Percentiles rank a stretch among this genome's conserved stretches.
phyloP scores from a whole-genome alignment of 2,888 invertebrate species.

The Hyppa rectilinea region DNA sequence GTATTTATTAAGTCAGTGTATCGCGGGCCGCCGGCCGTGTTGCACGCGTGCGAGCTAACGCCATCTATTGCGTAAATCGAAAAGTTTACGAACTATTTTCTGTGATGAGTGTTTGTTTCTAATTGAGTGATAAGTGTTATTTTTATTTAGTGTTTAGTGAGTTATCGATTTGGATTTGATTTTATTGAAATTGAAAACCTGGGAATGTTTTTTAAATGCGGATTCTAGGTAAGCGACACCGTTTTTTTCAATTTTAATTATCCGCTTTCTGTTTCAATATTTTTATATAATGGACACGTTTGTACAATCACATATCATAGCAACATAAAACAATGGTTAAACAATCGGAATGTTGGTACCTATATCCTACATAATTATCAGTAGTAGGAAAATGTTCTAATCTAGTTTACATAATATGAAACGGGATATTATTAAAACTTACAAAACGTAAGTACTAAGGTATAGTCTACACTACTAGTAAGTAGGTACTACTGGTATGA shows the following conservation, averaged over 20 bases:
- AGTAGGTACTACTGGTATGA: background rate
- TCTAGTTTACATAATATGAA: background rate
- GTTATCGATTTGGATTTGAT: conserved; percentile 33
- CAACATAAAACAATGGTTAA: background rate
- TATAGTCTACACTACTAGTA: too few species aligned
- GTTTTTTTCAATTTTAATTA: background rate
- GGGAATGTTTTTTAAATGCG: conserved; percentile 46
- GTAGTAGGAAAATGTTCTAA: background rate
- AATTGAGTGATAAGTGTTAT: conserved; percentile 46
- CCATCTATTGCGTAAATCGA: conserved; percentile 27
- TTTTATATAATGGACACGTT: background rate
- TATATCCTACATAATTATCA: background rate
- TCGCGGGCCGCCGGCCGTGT: conserved; percentile 25
- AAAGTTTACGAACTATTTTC: conserved; percentile 55
- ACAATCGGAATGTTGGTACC: background rate
- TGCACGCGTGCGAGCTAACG: conserved; percentile 27
- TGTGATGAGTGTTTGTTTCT: conserved; percentile 40
- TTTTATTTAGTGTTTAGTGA: conserved; percentile 37
- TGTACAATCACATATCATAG: background rate
- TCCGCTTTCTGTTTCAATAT: background rate
- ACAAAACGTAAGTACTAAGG: too few species aligned
- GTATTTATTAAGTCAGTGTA: conserved; percentile 36
- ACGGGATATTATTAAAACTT: background rate
- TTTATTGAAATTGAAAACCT: conserved; percentile 23
- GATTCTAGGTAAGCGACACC: conserved; percentile 44